Evolutionary conservation across 2,113 vertebrate species (phyloP).

Genomic region (Albula glossodonta): DNA sequence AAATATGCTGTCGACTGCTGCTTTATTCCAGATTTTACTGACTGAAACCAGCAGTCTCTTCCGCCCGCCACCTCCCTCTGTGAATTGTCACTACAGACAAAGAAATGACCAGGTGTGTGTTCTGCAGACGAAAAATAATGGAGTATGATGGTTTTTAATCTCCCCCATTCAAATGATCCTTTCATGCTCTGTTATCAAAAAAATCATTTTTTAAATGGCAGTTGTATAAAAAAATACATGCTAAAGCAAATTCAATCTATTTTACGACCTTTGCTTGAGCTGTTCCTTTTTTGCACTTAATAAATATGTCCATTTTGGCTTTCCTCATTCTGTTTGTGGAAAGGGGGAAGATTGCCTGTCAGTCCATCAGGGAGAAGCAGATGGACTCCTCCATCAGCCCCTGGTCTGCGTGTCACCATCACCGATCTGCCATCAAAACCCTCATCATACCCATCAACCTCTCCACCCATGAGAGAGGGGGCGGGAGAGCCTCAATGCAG

Average conservation of each 20-base stretch:
- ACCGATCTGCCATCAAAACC: constrained; percentile 15
- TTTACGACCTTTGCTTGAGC: constrained; percentile 24
- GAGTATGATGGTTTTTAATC: constrained; percentile 17
- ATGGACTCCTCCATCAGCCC: constrained; percentile 13
- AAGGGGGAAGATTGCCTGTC: constrained; percentile 43
- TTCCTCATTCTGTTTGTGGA: not conserved
- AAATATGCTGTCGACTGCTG: too few relatives aligned
- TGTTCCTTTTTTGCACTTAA: constrained; percentile 16
- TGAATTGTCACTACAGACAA: not conserved
- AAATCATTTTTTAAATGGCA: constrained; percentile 5
- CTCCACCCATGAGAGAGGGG: constrained; percentile 45
- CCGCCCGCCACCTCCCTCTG: not conserved
- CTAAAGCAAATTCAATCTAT: constrained; percentile 12
- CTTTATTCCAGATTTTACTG: too few relatives aligned
- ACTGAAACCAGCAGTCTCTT: not conserved
- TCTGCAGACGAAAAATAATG: not conserved
- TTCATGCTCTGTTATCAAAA: not conserved
- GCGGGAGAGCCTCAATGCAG: constrained; percentile 43
- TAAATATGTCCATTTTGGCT: not conserved
- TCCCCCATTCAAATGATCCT: not conserved
- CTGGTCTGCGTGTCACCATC: constrained; percentile 32
- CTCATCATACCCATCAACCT: constrained; percentile 28
- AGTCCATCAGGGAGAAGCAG: constrained; percentile 18
- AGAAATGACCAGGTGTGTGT: not conserved
- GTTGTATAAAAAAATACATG: not conserved